phyloP scores from a whole-genome alignment of 2,797 vertebrate genomes.

The Tokudaia muenninki region DNA sequence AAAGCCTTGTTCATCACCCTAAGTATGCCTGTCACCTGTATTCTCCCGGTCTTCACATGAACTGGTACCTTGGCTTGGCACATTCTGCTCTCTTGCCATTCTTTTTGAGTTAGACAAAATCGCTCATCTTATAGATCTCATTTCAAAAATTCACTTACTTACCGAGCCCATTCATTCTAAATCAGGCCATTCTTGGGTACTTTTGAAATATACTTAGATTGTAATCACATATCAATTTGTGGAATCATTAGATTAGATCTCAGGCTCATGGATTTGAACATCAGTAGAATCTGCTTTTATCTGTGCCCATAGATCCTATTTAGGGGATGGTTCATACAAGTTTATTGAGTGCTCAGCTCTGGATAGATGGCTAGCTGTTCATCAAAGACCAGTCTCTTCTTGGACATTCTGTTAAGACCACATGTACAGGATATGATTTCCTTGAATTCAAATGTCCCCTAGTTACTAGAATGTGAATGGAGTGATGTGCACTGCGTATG shows the following conservation, averaged over 20 bases:
- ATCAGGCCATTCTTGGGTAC: background rate
- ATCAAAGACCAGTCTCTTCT: background rate
- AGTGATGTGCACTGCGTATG: background rate
- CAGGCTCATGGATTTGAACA: background rate
- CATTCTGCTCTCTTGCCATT: background rate
- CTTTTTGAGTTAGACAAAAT: background rate
- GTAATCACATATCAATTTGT: background rate
- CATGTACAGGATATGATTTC: background rate
- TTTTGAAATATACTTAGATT: background rate
- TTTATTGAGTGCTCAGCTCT: background rate
- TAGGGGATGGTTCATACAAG: background rate
- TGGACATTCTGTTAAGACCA: background rate
- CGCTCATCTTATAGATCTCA: background rate
- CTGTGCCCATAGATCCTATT: background rate
- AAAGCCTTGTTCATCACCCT: background rate
- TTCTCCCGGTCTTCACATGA: background rate
- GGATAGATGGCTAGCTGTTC: background rate
- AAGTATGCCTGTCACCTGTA: background rate
- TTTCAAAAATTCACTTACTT: constrained; percentile 33
- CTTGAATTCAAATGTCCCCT: background rate
- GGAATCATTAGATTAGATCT: background rate
- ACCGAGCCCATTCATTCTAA: background rate
- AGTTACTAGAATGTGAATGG: background rate
- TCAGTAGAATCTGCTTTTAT: background rate
- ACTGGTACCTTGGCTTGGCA: background rate